Evolutionary conservation across 1,140 invertebrate species (phyloP), one percentile per base, ranked within the genome.

Genomic region (Tigriopus japonicus): DNA sequence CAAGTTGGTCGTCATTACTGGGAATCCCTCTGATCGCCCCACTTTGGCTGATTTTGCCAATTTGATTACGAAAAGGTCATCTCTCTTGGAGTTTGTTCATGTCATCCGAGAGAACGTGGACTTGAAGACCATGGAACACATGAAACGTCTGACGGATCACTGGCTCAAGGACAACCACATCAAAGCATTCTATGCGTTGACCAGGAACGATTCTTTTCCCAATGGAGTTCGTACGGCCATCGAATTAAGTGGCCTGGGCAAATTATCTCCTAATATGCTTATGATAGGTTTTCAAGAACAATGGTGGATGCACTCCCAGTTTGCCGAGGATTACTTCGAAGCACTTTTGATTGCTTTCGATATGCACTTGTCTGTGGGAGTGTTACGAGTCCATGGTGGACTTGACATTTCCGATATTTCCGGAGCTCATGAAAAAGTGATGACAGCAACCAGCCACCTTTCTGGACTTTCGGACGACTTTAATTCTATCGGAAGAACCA

Each of bases 1-100:
- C 0, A 85, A 89, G 72, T 82, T 96, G 59, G 72, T 98, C 15
- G 87, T 95, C n/a, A 73, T 98, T 15, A 84, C 83, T 10, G 93
- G 92, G 0, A 77, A 82, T 67, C 92, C 92, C 0, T 83, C 80
- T 52, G 76, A 81, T 13, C 75, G 93, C 42, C 86, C 89, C 0
- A 78, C 86, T 0, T 76, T 98, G 0, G 81, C 95, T 0, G 89
- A 96, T 68, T 91, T 97, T 72, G 86, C 85, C 17, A 81, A 92
- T 68, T 79, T 85, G 21, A 80, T 98, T 40, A 92, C 89, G 0
- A 95, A 94, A 69, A 91, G 92, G 67, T 76, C 88, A 13, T 92
- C 89, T 17, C 75, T 97, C 17, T 78, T 97, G 72, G 78, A 96
- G 35, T 95, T 89, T 71, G 92, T 88, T 0, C 86, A 97, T 69